Base-by-base conservation (phyloP, 2,888 invertebrate species). In the Drosophila subsilvestris region DNA sequence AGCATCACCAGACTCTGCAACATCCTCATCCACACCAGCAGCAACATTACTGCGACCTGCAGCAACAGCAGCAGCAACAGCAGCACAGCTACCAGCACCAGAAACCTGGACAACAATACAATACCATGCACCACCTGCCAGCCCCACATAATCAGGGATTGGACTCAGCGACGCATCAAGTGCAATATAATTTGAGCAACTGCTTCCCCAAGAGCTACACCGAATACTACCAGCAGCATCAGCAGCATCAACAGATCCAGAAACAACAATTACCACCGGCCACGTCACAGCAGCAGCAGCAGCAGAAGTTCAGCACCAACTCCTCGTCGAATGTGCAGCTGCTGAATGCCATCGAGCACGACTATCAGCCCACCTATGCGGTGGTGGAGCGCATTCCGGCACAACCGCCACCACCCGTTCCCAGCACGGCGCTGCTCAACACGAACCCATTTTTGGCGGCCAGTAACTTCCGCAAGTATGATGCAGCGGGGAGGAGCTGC, bases 61-160 rank as follows among this genome's bases (percentile, higher is more conserved):
- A 66, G 27, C 6, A 37, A 10, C 43, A 66, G 63, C 63, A 78
- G 14, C 80, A 72, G 0, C 75, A 69, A 8, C 79, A 76, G 57
- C 91, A 91, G 54, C 92, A 91, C 75, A 92, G n/a, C 37, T 37
- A 73, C 18, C 3, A 27, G 14, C 43, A 67, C 65, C 63, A 91
- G 75, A 92, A 92, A 86, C 92, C 92, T 69, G 93, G 93, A 73
- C 93, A 91, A 86, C 92, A 92, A 75, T 93, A 92, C 89, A 89
- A 87, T 69, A 88, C 89, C 69, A 90, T 90, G 81, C 90, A 90
- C 76, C 90, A 86, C 78, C 85, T 75, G 78, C 82, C 81, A 42
- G 54, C 42, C 9, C 44, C 45, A 29, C 69, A 86, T 72, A 80
- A 78, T 59, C 80, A 75, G 22, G 71, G 61, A 44, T 63, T 68